Conservation (phyloP, 1,140 invertebrate species). For the Diuraphis noxia region DNA sequence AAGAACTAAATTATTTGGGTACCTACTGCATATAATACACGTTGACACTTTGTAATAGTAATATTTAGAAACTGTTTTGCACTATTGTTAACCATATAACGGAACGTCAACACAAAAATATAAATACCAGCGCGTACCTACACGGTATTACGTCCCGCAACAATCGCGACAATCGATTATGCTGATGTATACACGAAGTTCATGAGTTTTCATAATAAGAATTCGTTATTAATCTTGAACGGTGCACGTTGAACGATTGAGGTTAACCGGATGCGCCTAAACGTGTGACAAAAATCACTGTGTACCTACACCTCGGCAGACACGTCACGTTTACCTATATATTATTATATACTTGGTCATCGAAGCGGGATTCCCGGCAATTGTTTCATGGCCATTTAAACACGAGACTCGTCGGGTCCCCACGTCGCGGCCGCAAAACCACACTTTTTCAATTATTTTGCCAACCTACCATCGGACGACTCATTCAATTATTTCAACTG, state of each 20-base stretch:
- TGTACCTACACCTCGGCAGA: background rate
- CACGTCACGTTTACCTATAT: background rate
- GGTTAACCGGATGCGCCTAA: background rate
- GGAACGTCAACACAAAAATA: background rate
- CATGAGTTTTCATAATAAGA: background rate
- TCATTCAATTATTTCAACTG: slow-evolving; percentile 8
- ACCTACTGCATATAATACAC: too few relatives aligned
- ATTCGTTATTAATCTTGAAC: background rate
- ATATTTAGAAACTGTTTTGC: slow-evolving; percentile 10
- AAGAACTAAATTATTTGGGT: background rate
- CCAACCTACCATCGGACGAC: background rate
- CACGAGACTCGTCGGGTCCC: background rate
- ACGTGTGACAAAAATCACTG: background rate
- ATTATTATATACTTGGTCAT: background rate
- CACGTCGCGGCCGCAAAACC: background rate
- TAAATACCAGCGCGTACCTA: background rate
- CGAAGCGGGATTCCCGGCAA: background rate
- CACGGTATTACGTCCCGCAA: background rate
- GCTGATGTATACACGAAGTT: background rate
- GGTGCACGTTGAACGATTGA: background rate
- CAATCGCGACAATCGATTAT: background rate
- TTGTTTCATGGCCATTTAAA: slow-evolving; percentile 23
- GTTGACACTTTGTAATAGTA: background rate
- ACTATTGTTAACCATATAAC: background rate
- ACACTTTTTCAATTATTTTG: background rate